Evolutionary conservation across 2,113 vertebrate species (phyloP).

Genomic region (Chionodraco myersi): DNA sequence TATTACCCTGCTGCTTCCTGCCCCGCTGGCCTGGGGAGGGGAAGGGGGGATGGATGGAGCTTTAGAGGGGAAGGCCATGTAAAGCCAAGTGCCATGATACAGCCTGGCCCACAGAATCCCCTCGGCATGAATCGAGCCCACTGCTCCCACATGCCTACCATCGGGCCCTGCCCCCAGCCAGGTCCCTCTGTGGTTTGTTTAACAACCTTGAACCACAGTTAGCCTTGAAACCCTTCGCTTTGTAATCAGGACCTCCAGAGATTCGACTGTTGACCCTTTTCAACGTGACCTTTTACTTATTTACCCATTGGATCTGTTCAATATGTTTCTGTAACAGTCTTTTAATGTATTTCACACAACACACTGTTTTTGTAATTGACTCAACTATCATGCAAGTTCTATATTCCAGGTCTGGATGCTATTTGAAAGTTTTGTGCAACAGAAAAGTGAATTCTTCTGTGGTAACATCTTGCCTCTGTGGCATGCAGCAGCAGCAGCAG

Average conservation of each 20-base stretch:
- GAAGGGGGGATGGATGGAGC: conserved; percentile 15
- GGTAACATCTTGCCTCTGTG: conserved; percentile 24
- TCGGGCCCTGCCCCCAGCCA: conserved; percentile 63
- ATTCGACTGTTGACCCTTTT: conserved; percentile 57
- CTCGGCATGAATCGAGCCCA: conserved; percentile 46
- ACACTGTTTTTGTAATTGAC: conserved; percentile 13
- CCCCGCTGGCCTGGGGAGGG: conserved; percentile 51
- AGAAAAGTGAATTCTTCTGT: conserved; percentile 24
- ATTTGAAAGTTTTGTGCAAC: conserved; percentile 19
- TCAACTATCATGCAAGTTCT: conserved; percentile 24
- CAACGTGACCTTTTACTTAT: conserved; percentile 52
- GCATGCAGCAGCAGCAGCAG: conserved; percentile 12
- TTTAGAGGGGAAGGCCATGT: conserved; percentile 43
- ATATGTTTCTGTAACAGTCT: conserved; percentile 27
- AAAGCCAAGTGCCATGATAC: conserved; percentile 55
- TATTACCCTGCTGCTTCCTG: conserved; percentile 78
- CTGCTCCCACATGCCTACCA: conserved; percentile 61
- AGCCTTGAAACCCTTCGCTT: conserved; percentile 67
- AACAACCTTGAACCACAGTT: conserved; percentile 81
- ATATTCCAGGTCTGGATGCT: conserved; percentile 25
- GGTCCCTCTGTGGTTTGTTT: conserved; percentile 78
- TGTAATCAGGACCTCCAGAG: conserved; percentile 57
- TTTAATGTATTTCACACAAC: conserved; percentile 32
- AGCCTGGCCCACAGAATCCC: conserved; percentile 60
- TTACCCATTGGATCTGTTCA: conserved; percentile 40